Evolutionary conservation across 2,888 invertebrate species (phyloP).

Genomic region (Ellobium chinense): DNA sequence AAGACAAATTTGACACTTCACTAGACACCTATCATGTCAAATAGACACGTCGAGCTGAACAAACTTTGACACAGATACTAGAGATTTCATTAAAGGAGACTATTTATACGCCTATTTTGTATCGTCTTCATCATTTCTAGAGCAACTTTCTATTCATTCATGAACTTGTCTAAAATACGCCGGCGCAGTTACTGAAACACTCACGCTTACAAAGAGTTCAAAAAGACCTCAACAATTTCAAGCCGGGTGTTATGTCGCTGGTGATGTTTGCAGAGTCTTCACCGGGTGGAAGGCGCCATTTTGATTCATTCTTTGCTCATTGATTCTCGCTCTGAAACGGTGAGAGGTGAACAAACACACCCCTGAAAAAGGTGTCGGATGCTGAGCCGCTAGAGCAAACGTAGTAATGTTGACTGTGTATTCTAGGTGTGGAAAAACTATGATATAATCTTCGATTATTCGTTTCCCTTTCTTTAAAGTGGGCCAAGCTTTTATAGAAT

Average conservation of each 20-base stretch:
- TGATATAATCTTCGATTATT: not conserved
- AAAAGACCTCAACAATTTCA: not conserved
- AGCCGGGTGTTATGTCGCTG: not conserved
- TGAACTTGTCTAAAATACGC: too few relatives aligned
- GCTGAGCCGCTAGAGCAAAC: not conserved
- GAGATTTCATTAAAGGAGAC: too few relatives aligned
- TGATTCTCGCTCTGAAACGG: not conserved
- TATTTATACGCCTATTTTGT: too few relatives aligned
- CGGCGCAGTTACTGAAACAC: too few relatives aligned
- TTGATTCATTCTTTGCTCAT: not conserved
- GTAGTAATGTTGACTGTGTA: not conserved
- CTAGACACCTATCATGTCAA: too few relatives aligned
- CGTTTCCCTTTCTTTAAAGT: too few relatives aligned
- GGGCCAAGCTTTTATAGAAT: too few relatives aligned
- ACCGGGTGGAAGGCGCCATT: not conserved
- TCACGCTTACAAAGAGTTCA: not conserved
- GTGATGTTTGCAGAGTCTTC: slow-evolving; percentile 8
- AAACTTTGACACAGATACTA: too few relatives aligned
- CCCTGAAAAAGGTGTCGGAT: not conserved
- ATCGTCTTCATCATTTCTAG: too few relatives aligned
- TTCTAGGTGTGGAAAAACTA: not conserved
- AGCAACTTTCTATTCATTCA: too few relatives aligned
- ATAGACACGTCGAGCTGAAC: too few relatives aligned
- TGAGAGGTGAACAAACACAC: slow-evolving; percentile 9
- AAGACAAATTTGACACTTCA: too few relatives aligned